A percentile compares a stretch with the other conserved stretches of the same genome.
Evolutionary conservation across 2,888 invertebrate genomes (phyloP).

Genomic region (Polymixis lichenea): DNA sequence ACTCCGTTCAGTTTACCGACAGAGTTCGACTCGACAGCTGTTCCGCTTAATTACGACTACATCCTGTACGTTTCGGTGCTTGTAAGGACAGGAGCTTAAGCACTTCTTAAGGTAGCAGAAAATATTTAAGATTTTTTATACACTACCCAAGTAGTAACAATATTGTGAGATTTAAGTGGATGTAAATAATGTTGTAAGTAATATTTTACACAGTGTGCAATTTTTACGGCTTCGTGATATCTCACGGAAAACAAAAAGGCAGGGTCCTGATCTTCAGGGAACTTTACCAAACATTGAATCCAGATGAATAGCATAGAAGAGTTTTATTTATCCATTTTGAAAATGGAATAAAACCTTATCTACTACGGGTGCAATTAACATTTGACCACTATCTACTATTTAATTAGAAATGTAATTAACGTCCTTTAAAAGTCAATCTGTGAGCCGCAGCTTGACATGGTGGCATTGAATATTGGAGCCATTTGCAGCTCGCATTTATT

Average conservation of each 20-base stretch:
- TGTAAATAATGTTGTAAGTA: neutral
- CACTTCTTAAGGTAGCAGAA: neutral
- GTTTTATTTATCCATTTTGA: neutral
- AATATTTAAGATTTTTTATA: neutral
- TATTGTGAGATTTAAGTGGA: neutral
- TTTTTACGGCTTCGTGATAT: neutral
- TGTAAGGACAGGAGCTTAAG: neutral
- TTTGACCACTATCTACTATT: neutral
- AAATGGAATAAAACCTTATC: constrained; percentile 4
- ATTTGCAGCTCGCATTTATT: constrained; percentile 69
- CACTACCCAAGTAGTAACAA: too few species aligned
- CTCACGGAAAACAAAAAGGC: neutral
- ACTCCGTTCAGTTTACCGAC: constrained; percentile 1
- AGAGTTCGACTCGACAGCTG: constrained; percentile 40
- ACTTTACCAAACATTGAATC: neutral
- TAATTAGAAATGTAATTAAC: constrained; percentile 43
- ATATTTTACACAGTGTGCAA: neutral
- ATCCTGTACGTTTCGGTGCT: neutral
- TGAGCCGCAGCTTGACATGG: constrained; percentile 49
- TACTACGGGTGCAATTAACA: neutral
- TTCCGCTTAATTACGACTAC: constrained; percentile 38
- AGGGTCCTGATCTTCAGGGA: neutral
- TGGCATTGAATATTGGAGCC: constrained; percentile 57
- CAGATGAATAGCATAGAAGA: neutral
- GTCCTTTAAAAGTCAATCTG: constrained; percentile 24